Evolutionary conservation across 2,113 vertebrate species (phyloP).

Genomic region (Callocephalon fimbriatum): DNA sequence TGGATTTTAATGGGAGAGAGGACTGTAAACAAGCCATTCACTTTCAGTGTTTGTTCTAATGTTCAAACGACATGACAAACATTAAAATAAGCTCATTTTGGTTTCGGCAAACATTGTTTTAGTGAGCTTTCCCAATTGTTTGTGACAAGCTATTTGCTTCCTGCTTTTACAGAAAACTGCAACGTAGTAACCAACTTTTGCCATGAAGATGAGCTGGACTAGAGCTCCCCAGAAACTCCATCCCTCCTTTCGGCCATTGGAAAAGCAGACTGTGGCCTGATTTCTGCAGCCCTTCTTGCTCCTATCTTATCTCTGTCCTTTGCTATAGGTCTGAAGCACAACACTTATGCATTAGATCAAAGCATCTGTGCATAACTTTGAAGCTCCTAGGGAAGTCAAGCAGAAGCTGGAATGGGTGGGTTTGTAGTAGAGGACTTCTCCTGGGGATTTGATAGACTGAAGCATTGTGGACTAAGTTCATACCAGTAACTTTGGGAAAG

Average conservation of each 20-base stretch:
- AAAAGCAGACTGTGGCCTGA: not conserved
- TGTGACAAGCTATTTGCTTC: not conserved
- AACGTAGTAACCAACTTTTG: not conserved
- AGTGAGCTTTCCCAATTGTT: not conserved
- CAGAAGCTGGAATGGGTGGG: not conserved
- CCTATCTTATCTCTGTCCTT: not conserved
- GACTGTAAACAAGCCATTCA: not conserved
- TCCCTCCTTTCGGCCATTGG: not conserved
- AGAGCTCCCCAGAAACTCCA: not conserved
- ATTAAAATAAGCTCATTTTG: constrained; percentile 1
- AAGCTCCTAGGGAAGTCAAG: not conserved
- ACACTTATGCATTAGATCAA: not conserved
- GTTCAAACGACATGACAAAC: not conserved
- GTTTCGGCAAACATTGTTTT: not conserved
- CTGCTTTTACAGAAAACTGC: not conserved
- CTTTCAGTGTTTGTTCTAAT: not conserved
- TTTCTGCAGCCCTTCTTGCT: not conserved
- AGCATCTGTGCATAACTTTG: not conserved
- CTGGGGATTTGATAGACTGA: not conserved
- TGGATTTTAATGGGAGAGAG: not conserved
- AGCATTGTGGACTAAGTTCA: not conserved
- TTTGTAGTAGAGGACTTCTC: not conserved
- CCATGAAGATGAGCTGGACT: not conserved
- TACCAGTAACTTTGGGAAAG: not conserved
- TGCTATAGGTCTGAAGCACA: not conserved